phyloP scores from a whole-genome alignment of 2,113 vertebrate genomes.

The Anolis sagrei region DNA sequence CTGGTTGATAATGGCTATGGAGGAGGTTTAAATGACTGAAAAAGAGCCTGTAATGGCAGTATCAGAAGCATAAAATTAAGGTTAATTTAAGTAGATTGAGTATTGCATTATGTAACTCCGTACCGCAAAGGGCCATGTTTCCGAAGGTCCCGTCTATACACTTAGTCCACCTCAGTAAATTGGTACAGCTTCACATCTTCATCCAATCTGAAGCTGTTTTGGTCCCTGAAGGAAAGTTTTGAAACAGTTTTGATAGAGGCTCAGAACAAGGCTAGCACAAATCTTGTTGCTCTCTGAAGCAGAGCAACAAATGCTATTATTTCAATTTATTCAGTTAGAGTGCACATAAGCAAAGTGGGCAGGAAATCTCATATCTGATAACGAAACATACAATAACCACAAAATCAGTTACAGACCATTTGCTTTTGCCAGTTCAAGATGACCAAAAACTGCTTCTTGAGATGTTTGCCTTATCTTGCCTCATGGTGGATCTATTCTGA shows the following conservation, averaged over 20 bases:
- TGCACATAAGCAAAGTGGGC: not conserved
- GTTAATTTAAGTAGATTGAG: conserved; percentile 16
- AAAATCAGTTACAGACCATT: too few species aligned
- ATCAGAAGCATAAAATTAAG: conserved; percentile 24
- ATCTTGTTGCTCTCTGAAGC: not conserved
- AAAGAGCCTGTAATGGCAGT: conserved; percentile 1
- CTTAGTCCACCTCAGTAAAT: not conserved
- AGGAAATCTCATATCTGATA: not conserved
- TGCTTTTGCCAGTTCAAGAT: not conserved
- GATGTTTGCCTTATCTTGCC: not conserved
- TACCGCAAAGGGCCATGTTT: not conserved
- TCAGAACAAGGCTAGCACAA: not conserved
- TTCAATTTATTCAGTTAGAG: not conserved
- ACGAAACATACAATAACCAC: not conserved
- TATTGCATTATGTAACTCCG: conserved; percentile 3
- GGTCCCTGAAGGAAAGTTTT: not conserved
- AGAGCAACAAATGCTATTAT: not conserved
- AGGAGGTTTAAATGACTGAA: conserved; percentile 35
- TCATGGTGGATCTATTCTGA: not conserved
- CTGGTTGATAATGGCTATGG: conserved; percentile 21
- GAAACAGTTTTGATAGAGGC: not conserved
- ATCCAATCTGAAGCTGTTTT: not conserved
- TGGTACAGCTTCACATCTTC: not conserved
- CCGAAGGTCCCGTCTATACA: not conserved
- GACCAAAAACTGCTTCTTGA: not conserved